phyloP scores from a whole-genome alignment of 2,113 vertebrate species.

The Eulacestoma nigropectus region DNA sequence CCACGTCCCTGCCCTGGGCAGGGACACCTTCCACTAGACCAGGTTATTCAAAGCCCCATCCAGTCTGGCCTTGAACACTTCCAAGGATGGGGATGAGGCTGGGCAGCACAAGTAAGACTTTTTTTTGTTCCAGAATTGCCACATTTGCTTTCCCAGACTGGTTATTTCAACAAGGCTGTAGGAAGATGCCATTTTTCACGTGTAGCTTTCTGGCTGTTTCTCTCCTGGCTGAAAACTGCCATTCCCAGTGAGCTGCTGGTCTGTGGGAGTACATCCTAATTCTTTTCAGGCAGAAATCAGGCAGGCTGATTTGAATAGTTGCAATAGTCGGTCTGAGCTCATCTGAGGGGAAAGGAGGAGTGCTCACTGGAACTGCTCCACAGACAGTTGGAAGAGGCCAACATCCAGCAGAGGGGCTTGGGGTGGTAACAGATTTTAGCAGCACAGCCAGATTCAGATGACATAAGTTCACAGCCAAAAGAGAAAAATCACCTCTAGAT shows the following conservation, averaged over 20 bases:
- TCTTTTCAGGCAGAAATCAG: not conserved
- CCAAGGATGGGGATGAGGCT: not conserved
- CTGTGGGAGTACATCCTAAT: not conserved
- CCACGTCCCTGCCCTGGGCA: not conserved
- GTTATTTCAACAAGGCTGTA: not conserved
- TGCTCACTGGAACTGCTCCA: not conserved
- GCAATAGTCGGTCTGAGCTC: not conserved
- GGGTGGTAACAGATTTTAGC: constrained; percentile 25
- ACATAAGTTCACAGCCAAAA: not conserved
- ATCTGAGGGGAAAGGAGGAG: constrained; percentile 15
- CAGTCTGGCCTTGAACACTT: not conserved
- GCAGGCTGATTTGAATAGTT: not conserved
- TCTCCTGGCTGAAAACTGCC: not conserved
- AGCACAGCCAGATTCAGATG: not conserved
- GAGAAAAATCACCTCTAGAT: not conserved
- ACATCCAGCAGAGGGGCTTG: constrained; percentile 7
- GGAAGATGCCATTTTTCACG: not conserved
- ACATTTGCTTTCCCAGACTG: not conserved
- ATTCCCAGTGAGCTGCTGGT: not conserved
- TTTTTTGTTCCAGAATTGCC: not conserved
- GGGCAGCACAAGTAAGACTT: not conserved
- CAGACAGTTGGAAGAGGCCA: not conserved
- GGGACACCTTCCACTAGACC: not conserved
- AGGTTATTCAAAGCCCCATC: not conserved
- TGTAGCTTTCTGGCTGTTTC: not conserved